phyloP scores from a whole-genome alignment of 2,797 vertebrate species.

The Pantherophis vulpinus region DNA sequence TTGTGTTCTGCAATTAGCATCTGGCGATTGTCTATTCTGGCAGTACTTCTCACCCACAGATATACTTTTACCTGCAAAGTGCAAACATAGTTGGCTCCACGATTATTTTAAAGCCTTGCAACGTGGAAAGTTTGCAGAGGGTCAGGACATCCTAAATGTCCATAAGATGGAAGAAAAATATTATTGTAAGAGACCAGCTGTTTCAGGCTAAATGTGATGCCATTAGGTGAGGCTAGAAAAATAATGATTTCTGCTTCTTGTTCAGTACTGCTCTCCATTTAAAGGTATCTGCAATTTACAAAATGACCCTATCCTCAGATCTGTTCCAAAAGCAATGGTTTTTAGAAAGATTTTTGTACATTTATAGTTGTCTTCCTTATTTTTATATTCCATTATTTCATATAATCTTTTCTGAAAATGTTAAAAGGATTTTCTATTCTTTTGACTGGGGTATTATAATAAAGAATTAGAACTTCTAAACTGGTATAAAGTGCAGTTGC shows the following conservation, averaged over 20 bases:
- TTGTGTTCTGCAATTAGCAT: not conserved
- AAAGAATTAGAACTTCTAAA: not conserved
- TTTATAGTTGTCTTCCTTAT: not conserved
- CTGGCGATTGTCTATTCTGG: not conserved
- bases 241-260: not conserved
- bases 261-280: not conserved
- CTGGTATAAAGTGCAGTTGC: not conserved
- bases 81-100: not conserved
- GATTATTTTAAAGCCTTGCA: not conserved
- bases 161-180: not conserved
- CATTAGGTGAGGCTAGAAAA: not conserved
- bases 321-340: not conserved
- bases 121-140: not conserved
- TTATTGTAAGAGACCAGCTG: not conserved
- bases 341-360: not conserved
- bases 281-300: not conserved
- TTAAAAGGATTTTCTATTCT: not conserved
- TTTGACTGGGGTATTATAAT: not conserved
- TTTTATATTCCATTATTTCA: not conserved
- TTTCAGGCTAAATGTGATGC: not conserved
- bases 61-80: not conserved
- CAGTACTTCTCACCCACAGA: not conserved
- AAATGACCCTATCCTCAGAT: not conserved
- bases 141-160: not conserved
- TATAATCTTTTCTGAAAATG: not conserved